phyloP scores from a whole-genome alignment of 2,888 invertebrate species.

The Synergus umbraculus region DNA sequence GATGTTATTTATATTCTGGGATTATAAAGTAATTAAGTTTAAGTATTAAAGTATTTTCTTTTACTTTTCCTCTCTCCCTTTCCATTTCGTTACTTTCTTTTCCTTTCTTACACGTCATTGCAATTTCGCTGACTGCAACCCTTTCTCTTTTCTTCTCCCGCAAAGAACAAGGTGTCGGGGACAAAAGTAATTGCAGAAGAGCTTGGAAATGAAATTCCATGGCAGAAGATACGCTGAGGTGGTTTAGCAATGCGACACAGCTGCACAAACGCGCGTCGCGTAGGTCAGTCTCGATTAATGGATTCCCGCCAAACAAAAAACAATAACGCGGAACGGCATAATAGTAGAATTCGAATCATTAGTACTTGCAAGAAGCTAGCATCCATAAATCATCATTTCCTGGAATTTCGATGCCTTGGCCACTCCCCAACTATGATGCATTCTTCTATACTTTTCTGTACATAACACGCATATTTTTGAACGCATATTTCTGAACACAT shows the following conservation, averaged over 20 bases:
- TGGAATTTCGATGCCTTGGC: neutral
- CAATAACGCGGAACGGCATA: neutral
- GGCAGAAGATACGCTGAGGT: conserved; percentile 34
- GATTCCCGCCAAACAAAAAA: neutral
- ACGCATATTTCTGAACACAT: neutral
- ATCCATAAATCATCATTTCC: neutral
- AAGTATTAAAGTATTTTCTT: neutral
- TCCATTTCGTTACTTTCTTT: too few relatives aligned
- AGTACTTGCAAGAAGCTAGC: neutral
- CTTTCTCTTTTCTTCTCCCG: neutral
- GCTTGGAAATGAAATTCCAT: conserved; percentile 39
- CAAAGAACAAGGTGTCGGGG: conserved; percentile 25
- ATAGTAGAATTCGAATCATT: conserved; percentile 2
- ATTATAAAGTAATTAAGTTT: too few relatives aligned
- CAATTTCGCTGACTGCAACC: neutral
- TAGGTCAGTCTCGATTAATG: conserved; percentile 35
- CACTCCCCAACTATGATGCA: too few relatives aligned
- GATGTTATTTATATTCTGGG: too few relatives aligned
- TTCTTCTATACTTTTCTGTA: too few relatives aligned
- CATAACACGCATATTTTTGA: neutral
- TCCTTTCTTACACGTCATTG: neutral
- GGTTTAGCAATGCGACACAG: conserved; percentile 31
- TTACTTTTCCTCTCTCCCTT: conserved; percentile 9
- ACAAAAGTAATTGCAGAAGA: conserved; percentile 34
- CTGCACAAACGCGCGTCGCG: conserved; percentile 19